Evolutionary conservation across 2,113 vertebrate species (phyloP).

Genomic region (Odocoileus hemionus): DNA sequence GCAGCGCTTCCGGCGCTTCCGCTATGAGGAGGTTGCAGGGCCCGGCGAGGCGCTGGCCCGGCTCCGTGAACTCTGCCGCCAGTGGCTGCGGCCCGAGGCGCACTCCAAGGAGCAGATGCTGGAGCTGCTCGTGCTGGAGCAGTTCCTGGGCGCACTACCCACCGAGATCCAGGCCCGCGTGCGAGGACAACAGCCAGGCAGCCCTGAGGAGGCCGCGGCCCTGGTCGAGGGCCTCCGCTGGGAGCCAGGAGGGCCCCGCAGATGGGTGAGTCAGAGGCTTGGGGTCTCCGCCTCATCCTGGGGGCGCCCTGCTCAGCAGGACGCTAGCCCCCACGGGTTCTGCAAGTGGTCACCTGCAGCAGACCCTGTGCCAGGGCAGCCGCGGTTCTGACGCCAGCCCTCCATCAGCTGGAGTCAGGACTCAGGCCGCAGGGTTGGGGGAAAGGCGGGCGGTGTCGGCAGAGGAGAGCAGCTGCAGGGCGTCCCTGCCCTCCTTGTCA

Average conservation of each 20-base stretch:
- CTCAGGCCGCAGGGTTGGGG: not conserved
- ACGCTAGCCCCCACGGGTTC: not conserved
- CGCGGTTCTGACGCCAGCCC: not conserved
- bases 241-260: constrained; percentile 39
- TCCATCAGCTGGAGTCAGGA: not conserved
- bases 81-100: constrained; percentile 67
- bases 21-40: constrained; percentile 50
- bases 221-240: constrained; percentile 52
- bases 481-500: not conserved
- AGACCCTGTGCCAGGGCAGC: not conserved
- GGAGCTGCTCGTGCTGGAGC: constrained; percentile 73
- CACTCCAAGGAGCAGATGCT: constrained; percentile 73
- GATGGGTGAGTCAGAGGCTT: constrained; percentile 47
- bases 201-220: constrained; percentile 62
- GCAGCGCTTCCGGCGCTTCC: constrained; percentile 63
- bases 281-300: not conserved
- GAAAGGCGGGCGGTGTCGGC: not conserved
- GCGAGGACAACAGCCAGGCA: constrained; percentile 45
- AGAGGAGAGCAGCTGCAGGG: not conserved
- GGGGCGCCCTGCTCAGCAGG: not conserved
- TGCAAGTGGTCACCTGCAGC: not conserved
- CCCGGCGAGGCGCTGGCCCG: constrained; percentile 54
- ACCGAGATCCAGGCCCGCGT: constrained; percentile 53
- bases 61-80: constrained; percentile 64
- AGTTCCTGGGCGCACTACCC: constrained; percentile 67